Percentiles rank a stretch among this genome's conserved stretches.
These are phyloP conservation scores for Lithosia quadra DNA, from an alignment of 2,888 invertebrate species.

Conservation along the genomic window DNA sequence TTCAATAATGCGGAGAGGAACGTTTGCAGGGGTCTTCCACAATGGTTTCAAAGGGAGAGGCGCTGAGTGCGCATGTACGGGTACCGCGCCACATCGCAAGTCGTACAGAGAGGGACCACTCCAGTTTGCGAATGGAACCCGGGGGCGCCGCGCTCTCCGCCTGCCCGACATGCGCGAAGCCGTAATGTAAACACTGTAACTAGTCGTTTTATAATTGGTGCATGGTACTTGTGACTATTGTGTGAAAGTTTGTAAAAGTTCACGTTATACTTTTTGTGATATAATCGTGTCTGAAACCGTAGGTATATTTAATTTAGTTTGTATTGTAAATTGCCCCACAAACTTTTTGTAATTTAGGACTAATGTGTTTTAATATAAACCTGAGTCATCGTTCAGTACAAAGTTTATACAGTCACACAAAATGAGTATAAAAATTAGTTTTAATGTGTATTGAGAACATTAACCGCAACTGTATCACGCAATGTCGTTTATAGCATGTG, in stretches of 20 bases:
- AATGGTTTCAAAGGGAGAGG: constrained; percentile 73
- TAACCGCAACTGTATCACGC: constrained; percentile 62
- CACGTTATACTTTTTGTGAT: constrained; percentile 44
- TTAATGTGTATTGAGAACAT: constrained; percentile 67
- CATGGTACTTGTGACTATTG: constrained; percentile 55
- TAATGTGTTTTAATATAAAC: constrained; percentile 18
- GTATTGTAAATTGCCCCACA: constrained; percentile 14
- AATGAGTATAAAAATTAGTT: constrained; percentile 66
- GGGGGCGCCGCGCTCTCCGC: constrained; percentile 61
- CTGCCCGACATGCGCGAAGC: constrained; percentile 48
- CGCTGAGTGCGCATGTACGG: constrained; percentile 79
- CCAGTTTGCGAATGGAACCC: constrained; percentile 72
- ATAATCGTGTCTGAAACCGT: constrained; percentile 40
- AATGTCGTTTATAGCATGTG: constrained; percentile 45
- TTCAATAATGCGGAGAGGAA: constrained; percentile 71
- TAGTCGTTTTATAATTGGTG: constrained; percentile 59
- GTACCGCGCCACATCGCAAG: constrained; percentile 66
- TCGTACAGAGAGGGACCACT: constrained; percentile 59
- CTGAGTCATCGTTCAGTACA: constrained; percentile 38
- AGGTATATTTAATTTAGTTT: constrained; percentile 34
- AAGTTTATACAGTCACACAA: constrained; percentile 58
- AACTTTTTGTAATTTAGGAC: constrained; percentile 16
- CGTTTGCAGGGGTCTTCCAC: constrained; percentile 75
- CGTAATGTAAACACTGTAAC: constrained; percentile 68
- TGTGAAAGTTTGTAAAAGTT: constrained; percentile 59